Evolutionary conservation across 1,140 invertebrate genomes (phyloP), one percentile per base, ranked within the genome.

Genomic region (Zaprionus taronus): DNA sequence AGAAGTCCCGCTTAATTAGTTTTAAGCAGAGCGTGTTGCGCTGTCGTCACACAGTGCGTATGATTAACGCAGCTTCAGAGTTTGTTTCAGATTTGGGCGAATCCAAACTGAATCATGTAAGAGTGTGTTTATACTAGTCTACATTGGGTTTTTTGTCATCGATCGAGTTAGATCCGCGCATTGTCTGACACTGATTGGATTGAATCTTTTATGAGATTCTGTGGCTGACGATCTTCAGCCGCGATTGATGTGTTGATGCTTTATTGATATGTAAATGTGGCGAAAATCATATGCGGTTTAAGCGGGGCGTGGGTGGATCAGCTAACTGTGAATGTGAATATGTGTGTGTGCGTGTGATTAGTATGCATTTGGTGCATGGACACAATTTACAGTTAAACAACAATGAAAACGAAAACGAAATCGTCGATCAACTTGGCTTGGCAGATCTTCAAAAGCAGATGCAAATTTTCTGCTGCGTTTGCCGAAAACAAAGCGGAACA

Each of bases 1-100:
- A 90, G 73, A 9, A 47, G 79, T 72, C 90, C 79, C 90, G 85
- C 85, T 90, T 90, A 85, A 90, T 90, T 91, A 79, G 82, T 90
- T 91, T 76, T 44, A 91, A 77, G 79, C 85, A 80, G 85, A 78
- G 81, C 74, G 56, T 49, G 38, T 51, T 12, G 62, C 62, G 34
- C 51, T 26, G 11, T 22, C 66, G 74, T 71, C 76, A 67, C 41
- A 90, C 76, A 56, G 38, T 73, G 82, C 85, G 85, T 89, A 89
- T 89, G 79, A 64, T 79, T 81, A 81, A 83, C 72, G 63, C 53
- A 51, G 11, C 66, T 44, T 7, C 67, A 72, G 51, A 58, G 53
- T 41, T 79, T 64, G 79, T 34, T 34, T 34, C 31, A 4, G 65
- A 61, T 28, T 71, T 47, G 38, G 70, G 55, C 49, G 28, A 62